Evolutionary conservation across 1,140 invertebrate genomes (phyloP).

Genomic region (Eriosoma lanigerum): DNA sequence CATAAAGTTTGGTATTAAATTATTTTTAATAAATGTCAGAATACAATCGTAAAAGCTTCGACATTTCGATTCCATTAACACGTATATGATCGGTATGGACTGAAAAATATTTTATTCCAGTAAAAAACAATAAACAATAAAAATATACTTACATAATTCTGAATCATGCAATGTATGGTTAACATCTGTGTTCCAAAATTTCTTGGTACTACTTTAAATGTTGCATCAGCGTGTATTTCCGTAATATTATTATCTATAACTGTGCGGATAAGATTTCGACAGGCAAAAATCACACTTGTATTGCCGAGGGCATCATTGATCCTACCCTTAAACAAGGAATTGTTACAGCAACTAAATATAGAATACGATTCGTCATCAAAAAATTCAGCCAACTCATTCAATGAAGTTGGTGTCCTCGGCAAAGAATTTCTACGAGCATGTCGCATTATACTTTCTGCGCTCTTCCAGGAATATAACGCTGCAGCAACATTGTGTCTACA

Average conservation of each 20-base stretch:
- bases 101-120: background rate
- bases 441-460: background rate
- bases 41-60: background rate
- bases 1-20: background rate
- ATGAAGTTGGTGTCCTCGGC: background rate
- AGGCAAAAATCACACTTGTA: background rate
- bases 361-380: background rate
- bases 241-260: background rate
- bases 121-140: no score
- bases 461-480: background rate
- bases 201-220: background rate
- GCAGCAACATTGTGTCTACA: background rate
- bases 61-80: background rate
- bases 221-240: background rate
- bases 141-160: slow-evolving; percentile 12
- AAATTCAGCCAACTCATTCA: background rate
- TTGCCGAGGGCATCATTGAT: background rate
- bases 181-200: background rate
- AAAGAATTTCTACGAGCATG: background rate
- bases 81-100: background rate
- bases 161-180: background rate
- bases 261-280: background rate
- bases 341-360: background rate
- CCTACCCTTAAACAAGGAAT: background rate
- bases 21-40: background rate